phyloP scores from a whole-genome alignment of 1,140 invertebrate genomes.

The Drosophila aff. region DNA sequence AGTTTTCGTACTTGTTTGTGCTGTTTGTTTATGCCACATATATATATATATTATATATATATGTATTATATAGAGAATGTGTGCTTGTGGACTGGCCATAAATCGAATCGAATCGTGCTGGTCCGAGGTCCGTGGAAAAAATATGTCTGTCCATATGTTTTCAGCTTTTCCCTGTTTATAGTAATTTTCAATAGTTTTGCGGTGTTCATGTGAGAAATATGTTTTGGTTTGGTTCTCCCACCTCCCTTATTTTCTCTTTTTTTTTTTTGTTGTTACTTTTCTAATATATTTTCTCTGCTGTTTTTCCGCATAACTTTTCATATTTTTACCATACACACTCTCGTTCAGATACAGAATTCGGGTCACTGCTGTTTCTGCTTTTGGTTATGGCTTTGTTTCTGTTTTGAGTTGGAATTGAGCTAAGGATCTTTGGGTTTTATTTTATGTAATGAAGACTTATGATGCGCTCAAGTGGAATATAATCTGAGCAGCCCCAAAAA shows the following conservation, averaged over 20 bases:
- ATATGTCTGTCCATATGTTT: slow-evolving; percentile 53
- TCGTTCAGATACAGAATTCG: neutral
- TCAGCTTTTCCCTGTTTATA: slow-evolving; percentile 61
- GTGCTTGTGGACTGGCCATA: slow-evolving; percentile 42
- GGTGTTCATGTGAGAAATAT: slow-evolving; percentile 74
- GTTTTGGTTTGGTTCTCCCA: slow-evolving; percentile 40
- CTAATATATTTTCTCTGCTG: neutral
- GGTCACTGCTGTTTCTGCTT: neutral
- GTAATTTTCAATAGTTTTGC: slow-evolving; percentile 80
- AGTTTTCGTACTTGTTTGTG: slow-evolving; percentile 44
- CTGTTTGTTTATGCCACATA: slow-evolving; percentile 25
- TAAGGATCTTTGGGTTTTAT: neutral
- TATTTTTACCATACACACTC: slow-evolving; percentile 3
- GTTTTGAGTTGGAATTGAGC: slow-evolving; percentile 14
- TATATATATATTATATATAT: slow-evolving; percentile 8
- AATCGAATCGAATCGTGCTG: slow-evolving; percentile 58
- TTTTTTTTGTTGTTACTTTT: slow-evolving; percentile 2
- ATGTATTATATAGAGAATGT: neutral
- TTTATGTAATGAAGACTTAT: slow-evolving; percentile 17
- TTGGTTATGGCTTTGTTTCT: slow-evolving; percentile 19
- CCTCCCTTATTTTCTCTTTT: neutral
- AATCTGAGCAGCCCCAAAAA: slow-evolving; percentile 1
- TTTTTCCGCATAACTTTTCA: slow-evolving; percentile 21
- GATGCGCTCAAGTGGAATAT: slow-evolving; percentile 15
- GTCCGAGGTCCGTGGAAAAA: slow-evolving; percentile 47